Evolutionary conservation across 2,113 vertebrate species (phyloP), one percentile per base, ranked within the genome.

Genomic region (Cepphus grylle): DNA sequence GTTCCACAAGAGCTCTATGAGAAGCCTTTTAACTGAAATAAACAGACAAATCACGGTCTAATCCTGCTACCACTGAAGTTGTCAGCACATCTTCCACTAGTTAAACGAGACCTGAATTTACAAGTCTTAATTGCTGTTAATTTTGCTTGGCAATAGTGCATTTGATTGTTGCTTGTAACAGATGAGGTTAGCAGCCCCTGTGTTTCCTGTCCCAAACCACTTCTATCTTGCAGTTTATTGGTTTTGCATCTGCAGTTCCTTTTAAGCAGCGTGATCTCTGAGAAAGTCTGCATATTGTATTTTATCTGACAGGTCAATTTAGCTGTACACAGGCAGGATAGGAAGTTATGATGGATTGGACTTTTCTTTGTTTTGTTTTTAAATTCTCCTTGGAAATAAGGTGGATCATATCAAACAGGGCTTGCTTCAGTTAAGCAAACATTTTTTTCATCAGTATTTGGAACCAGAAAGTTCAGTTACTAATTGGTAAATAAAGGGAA

Each of bases 401-500:
- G 14, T 55, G 69, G 29, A 29, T 52, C 15, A 18, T 27, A 88
- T 23, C 36, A 77, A 91, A 87, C 6, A 27, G 26, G 22, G 15
- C 38, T 79, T 85, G 29, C 9, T 81, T 73, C 49, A 71, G 45
- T 42, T 85, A 74, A 81, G 40, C 34, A 89, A 83, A 34, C 4
- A 9, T 62, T 43, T 34, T 93, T 92, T 82, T 87, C 47, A 87
- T 59, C 12, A 36, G 20, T 67, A 69, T 77, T 82, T 89, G 73
- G 70, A 90, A 67, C 8, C 53, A 94, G 69, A 77, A 96, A 92
- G 42, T 93, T 96, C 47, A 78, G 71, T 65, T 81, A 80, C 62
- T 94, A 73, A 76, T 11, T 83, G 23, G 47, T 67, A 67, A 92
- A 96, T 56, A 86, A 82, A 94, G 26, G 18, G 26, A 70, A 88